Conservation (phyloP, 2,888 invertebrate genomes). For the Hemithea aestivaria region DNA sequence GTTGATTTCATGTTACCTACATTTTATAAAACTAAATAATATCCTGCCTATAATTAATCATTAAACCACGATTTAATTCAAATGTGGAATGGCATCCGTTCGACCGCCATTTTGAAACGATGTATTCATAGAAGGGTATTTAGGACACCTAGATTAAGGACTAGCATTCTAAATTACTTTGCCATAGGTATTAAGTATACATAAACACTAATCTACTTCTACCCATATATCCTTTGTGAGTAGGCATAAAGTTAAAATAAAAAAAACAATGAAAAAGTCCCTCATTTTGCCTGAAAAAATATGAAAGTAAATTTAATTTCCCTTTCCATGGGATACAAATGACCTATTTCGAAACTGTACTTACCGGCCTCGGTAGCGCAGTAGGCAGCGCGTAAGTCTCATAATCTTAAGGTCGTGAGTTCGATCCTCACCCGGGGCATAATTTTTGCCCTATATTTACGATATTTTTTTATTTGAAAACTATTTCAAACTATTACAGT, state of each 20-base stretch:
- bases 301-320: too few relatives aligned
- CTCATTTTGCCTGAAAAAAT: too few relatives aligned
- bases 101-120: constrained; percentile 16
- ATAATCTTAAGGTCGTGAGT: constrained; percentile 97
- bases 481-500: constrained; percentile 22
- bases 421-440: constrained; percentile 96
- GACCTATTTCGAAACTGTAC: constrained; percentile 19
- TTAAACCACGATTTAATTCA: too few relatives aligned
- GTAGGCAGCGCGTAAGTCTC: constrained; percentile 95
- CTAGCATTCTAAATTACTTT: constrained; percentile 20
- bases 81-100: constrained; percentile 1
- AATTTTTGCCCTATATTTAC: constrained; percentile 29
- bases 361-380: constrained; percentile 87
- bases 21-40: too few relatives aligned
- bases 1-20: too few relatives aligned
- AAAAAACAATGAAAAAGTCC: too few relatives aligned
- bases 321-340: neutral
- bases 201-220: too few relatives aligned
- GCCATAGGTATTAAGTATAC: constrained; percentile 4
- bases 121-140: constrained; percentile 20
- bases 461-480: constrained; percentile 10
- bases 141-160: constrained; percentile 20
- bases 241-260: too few relatives aligned
- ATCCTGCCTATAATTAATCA: too few relatives aligned
- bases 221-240: too few relatives aligned